phyloP scores from a whole-genome alignment of 2,113 vertebrate species.

The Pseudorasbora parva region DNA sequence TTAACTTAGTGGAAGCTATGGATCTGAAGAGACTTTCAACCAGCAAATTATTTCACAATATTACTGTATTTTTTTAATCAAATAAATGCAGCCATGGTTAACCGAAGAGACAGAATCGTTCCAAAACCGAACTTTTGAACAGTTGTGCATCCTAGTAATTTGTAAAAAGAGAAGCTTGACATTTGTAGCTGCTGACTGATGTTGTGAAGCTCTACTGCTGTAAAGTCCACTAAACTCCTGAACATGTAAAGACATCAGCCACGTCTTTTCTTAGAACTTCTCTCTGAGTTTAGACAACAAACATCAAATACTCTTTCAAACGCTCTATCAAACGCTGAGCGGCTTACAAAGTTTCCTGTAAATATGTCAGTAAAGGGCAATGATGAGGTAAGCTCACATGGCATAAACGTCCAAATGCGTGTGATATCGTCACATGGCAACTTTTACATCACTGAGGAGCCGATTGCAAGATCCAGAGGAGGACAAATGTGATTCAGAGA shows the following conservation, averaged over 20 bases:
- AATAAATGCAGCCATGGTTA: neutral
- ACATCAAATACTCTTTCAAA: neutral
- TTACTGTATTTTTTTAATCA: neutral
- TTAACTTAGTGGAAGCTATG: too few species aligned
- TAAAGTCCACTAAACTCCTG: neutral
- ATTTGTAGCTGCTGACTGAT: neutral
- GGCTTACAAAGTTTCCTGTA: conserved; percentile 38
- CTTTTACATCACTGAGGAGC: conserved; percentile 14
- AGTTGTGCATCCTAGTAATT: neutral
- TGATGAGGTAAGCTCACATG: neutral
- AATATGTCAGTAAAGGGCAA: neutral
- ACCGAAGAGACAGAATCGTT: neutral
- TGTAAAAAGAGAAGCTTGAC: neutral
- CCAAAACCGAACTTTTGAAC: neutral
- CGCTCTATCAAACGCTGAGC: neutral
- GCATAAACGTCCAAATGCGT: neutral
- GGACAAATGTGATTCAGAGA: conserved; percentile 34
- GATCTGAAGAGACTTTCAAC: too few species aligned
- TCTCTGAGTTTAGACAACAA: neutral
- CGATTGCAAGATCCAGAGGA: neutral
- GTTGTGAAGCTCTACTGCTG: neutral
- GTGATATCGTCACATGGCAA: conserved; percentile 14
- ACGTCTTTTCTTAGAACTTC: conserved; percentile 1
- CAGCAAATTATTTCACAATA: neutral
- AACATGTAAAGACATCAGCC: neutral